Conservation (phyloP, 2,113 vertebrate genomes). For the Motacilla tschutschensis region DNA sequence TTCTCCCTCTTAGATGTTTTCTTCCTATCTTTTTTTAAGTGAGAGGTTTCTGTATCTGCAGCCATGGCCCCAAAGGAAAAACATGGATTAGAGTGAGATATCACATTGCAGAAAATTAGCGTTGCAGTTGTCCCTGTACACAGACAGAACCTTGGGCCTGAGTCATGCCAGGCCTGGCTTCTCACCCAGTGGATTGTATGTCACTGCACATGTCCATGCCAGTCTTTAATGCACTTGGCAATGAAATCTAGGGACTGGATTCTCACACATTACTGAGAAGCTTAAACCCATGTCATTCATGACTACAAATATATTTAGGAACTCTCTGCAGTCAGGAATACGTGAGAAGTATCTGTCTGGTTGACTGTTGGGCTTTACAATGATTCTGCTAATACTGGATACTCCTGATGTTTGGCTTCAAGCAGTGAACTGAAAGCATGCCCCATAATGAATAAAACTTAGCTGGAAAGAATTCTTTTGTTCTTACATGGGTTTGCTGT, state of each 20-base stretch:
- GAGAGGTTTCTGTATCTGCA: background rate
- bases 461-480: conserved; percentile 30
- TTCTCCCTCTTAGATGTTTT: background rate
- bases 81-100: conserved; percentile 15
- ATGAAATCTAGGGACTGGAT: conserved; percentile 13
- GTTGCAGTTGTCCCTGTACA: background rate
- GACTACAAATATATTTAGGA: background rate
- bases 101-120: conserved; percentile 45
- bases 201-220: conserved; percentile 28
- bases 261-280: conserved; percentile 17
- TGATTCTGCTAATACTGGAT: background rate
- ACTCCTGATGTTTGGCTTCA: conserved; percentile 11
- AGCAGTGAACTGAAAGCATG: conserved; percentile 31
- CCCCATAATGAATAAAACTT: conserved; percentile 12
- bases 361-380: background rate
- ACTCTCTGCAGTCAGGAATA: background rate
- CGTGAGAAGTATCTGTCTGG: background rate
- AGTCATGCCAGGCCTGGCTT: conserved; percentile 16
- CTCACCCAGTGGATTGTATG: background rate
- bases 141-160: background rate
- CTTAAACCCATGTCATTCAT: background rate
- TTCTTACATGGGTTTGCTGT: conserved; percentile 40
- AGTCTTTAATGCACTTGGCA: background rate
- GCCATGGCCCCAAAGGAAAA: background rate
- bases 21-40: background rate